A percentile compares a stretch with the other conserved stretches of the same genome.
These are phyloP conservation scores for Eriosoma lanigerum DNA, from an alignment of 1,140 invertebrate species.

Conservation along the genomic window DNA sequence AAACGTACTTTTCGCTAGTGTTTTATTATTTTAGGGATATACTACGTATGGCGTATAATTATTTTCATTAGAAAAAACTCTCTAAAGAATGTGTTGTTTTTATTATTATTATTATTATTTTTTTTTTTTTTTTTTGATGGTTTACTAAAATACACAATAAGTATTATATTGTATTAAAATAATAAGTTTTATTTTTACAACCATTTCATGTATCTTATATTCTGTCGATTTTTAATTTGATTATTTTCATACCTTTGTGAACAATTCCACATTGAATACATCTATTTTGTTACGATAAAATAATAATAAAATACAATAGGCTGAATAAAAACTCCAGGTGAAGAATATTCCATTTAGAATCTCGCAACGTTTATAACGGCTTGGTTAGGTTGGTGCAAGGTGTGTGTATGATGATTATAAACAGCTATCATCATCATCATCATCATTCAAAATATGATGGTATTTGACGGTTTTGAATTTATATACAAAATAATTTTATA, in stretches of 20 bases:
- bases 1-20: too few species aligned
- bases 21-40: too few species aligned
- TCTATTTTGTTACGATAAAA: background rate
- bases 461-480: background rate
- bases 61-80: too few species aligned
- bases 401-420: constrained; percentile 6
- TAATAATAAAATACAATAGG: background rate
- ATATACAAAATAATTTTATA: too few species aligned
- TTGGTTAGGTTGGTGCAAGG: background rate
- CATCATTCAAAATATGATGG: too few species aligned
- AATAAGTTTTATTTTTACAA: background rate
- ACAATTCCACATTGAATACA: background rate
- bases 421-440: background rate
- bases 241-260: background rate
- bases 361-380: constrained; percentile 22
- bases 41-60: too few species aligned
- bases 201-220: background rate
- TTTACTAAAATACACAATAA: background rate
- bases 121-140: background rate
- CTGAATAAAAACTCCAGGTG: constrained; percentile 28
- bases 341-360: constrained; percentile 15
- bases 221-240: constrained; percentile 2
- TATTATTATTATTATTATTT: constrained; percentile 5
- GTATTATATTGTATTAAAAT: background rate
- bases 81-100: too few species aligned